Percentiles rank a stretch among this genome's conserved stretches.
Conservation (phyloP, 2,888 invertebrate species). For the Ormyrus pomaceus region DNA sequence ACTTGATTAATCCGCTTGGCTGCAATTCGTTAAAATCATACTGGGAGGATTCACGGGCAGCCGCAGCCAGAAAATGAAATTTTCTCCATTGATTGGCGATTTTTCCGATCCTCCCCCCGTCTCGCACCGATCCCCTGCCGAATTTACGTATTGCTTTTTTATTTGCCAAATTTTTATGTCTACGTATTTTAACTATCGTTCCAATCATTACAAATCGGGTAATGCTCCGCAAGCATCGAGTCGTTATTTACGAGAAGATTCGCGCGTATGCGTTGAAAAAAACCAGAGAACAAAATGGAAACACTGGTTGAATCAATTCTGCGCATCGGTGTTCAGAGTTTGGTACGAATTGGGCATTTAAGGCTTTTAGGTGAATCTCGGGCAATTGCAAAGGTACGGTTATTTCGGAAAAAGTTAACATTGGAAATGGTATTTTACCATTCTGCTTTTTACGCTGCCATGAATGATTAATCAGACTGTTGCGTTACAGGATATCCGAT, state of each 20-base stretch:
- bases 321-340: background rate
- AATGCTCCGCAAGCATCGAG: background rate
- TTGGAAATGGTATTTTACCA: no score
- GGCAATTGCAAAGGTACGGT: background rate
- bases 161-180: no score
- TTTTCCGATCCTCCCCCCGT: no score
- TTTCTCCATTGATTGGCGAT: no score
- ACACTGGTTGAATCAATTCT: background rate
- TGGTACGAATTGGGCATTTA: background rate
- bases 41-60: no score
- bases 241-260: conserved; percentile 10
- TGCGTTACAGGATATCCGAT: no score
- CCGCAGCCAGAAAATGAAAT: no score
- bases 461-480: no score
- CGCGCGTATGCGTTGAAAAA: background rate
- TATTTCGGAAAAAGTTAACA: no score
- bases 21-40: background rate
- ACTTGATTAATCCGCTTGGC: conserved; percentile 45
- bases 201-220: conserved; percentile 36
- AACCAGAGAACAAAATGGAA: conserved; percentile 7
- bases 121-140: no score
- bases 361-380: background rate
- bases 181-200: background rate
- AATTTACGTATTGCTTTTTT: no score
- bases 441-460: no score